Evolutionary conservation across 2,888 invertebrate species (phyloP).

Genomic region (Drosophila nigricruria): DNA sequence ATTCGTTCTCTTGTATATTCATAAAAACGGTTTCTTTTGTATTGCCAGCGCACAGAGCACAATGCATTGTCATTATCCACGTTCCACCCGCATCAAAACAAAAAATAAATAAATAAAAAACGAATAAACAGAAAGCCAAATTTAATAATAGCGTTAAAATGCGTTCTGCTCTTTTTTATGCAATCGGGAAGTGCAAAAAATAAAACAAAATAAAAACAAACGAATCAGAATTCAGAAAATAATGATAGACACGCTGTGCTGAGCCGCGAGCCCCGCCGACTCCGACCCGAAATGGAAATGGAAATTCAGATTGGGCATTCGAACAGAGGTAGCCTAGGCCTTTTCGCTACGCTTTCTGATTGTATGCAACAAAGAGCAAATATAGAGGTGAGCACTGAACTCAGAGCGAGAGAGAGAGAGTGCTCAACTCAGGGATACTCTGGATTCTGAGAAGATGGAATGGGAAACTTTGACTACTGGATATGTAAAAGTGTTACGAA

Average conservation of each 20-base stretch:
- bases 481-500: too few relatives aligned
- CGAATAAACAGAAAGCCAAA: conserved; percentile 39
- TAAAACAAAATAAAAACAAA: conserved; percentile 6
- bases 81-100: conserved; percentile 12
- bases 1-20: conserved; percentile 23
- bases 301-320: conserved; percentile 10
- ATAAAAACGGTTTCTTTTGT: conserved; percentile 36
- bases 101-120: conserved; percentile 11
- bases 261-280: conserved; percentile 27
- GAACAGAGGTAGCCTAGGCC: background rate
- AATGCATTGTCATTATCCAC: conserved; percentile 60
- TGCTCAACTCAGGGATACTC: conserved; percentile 3
- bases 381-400: too few relatives aligned
- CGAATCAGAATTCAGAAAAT: conserved; percentile 47
- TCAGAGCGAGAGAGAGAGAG: too few relatives aligned
- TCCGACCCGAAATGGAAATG: conserved; percentile 6
- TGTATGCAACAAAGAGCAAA: conserved; percentile 13
- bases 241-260: conserved; percentile 64
- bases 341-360: conserved; percentile 60
- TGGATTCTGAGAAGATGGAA: background rate
- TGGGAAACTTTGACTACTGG: too few relatives aligned
- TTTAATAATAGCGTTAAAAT: conserved; percentile 64
- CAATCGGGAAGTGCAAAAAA: conserved; percentile 42
- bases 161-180: conserved; percentile 49
- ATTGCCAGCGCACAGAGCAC: conserved; percentile 39